Conservation (phyloP, 1,140 invertebrate genomes). For the Parapsyche elsis region DNA sequence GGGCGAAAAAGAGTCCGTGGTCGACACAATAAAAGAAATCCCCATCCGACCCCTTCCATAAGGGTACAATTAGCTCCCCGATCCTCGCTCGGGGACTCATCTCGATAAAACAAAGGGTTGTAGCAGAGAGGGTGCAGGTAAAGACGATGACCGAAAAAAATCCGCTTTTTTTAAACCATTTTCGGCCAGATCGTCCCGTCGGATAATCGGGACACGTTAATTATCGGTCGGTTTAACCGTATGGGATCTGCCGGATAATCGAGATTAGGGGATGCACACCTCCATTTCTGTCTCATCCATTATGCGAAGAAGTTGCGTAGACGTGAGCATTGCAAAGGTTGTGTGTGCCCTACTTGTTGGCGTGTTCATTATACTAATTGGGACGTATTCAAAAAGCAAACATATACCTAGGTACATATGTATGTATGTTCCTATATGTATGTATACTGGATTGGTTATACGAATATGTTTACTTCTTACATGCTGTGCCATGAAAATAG, state of each 20-base stretch:
- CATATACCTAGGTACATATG: neutral
- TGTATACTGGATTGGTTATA: too few relatives aligned
- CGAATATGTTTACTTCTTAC: neutral
- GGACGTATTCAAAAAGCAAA: neutral
- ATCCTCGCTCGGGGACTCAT: constrained; percentile 15
- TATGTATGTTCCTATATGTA: neutral
- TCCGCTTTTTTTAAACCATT: neutral
- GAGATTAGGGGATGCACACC: neutral
- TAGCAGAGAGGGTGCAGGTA: neutral
- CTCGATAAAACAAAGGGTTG: constrained; percentile 40
- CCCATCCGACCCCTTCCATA: neutral
- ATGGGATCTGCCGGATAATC: neutral
- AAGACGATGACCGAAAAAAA: too few relatives aligned
- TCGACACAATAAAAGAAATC: constrained; percentile 40
- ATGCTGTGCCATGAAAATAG: too few relatives aligned
- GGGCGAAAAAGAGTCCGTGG: constrained; percentile 13
- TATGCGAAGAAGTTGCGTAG: too few relatives aligned
- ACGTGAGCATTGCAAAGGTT: too few relatives aligned
- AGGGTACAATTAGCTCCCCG: constrained; percentile 34
- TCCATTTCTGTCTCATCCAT: too few relatives aligned
- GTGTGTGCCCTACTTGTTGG: neutral
- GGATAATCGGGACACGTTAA: neutral
- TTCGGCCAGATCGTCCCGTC: neutral
- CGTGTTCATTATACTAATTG: neutral
- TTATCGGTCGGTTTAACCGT: neutral